Percentiles rank a stretch among this genome's conserved stretches.
Conservation (phyloP, 1,140 invertebrate species). For the Prorops nasuta region DNA sequence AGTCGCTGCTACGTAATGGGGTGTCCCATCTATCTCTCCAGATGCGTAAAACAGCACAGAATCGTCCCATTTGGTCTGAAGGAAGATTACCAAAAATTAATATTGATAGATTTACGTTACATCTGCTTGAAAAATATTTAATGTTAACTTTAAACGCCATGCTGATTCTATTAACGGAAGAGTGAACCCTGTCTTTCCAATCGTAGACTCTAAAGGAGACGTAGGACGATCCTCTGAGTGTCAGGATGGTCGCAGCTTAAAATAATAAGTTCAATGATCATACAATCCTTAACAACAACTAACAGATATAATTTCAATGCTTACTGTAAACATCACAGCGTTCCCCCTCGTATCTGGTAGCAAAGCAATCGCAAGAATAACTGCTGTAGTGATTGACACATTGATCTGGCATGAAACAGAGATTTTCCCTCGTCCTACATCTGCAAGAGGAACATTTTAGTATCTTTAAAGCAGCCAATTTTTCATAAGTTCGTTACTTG, state of each 20-base stretch:
- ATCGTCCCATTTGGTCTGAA: constrained; percentile 78
- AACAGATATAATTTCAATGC: constrained; percentile 42
- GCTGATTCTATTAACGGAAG: constrained; percentile 81
- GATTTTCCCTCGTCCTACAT: constrained; percentile 73
- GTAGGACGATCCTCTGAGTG: constrained; percentile 86
- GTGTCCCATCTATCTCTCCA: constrained; percentile 74
- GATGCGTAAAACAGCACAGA: constrained; percentile 85
- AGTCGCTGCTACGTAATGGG: constrained; percentile 81
- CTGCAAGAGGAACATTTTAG: constrained; percentile 45
- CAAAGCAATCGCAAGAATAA: constrained; percentile 87
- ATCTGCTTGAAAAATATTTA: neutral
- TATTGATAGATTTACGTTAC: neutral
- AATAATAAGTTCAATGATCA: constrained; percentile 11
- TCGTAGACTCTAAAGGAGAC: constrained; percentile 90
- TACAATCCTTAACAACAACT: neutral
- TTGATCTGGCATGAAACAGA: constrained; percentile 78
- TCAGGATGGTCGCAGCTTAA: constrained; percentile 81
- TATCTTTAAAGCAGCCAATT: no score
- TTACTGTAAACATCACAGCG: constrained; percentile 87
- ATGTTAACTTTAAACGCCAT: constrained; percentile 77
- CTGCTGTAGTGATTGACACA: constrained; percentile 89
- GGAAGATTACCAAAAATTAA: neutral
- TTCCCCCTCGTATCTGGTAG: constrained; percentile 85
- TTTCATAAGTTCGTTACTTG: constrained; percentile 55
- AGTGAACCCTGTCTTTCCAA: constrained; percentile 88